Evolutionary conservation across 35 echinoderm and acorn worm genomes (phyloP).

Genomic region (Patiria miniata): DNA sequence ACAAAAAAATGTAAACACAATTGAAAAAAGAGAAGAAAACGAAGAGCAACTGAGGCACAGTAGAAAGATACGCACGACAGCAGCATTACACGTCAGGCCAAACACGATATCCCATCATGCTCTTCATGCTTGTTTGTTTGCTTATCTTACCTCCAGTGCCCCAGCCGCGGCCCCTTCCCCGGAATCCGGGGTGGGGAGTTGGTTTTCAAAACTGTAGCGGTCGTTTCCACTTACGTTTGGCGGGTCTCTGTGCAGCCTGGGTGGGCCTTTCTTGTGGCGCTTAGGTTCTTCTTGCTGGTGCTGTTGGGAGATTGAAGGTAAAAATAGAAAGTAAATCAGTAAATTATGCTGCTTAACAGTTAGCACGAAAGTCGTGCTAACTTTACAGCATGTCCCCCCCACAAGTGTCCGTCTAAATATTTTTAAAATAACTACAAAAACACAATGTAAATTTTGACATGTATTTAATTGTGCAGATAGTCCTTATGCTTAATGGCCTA

Average conservation of each 20-base stretch:
- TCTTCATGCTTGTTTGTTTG: background rate
- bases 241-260: constrained; percentile 24
- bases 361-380: too few species aligned
- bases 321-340: background rate
- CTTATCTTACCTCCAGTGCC: constrained; percentile 53
- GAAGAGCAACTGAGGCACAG: constrained; percentile 14
- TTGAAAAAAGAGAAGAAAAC: background rate
- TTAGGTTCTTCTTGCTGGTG: constrained; percentile 23
- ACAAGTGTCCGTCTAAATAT: too few species aligned
- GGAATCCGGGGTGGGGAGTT: constrained; percentile 20
- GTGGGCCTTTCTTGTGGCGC: constrained; percentile 1
- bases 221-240: background rate
- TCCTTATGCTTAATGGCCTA: too few species aligned
- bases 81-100: background rate
- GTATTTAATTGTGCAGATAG: too few species aligned
- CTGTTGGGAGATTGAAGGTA: background rate
- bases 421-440: too few species aligned
- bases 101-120: background rate
- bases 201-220: background rate
- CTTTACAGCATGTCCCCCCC: too few species aligned
- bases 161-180: constrained; percentile 53
- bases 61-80: constrained; percentile 29
- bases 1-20: too few species aligned
- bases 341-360: too few species aligned
- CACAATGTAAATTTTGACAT: too few species aligned